A percentile compares a stretch with the other conserved stretches of the same genome.
These are phyloP conservation scores for Patiria pectinifera DNA, from an alignment of 53 echinoderm and acorn worm species.

Conservation along the genomic window DNA sequence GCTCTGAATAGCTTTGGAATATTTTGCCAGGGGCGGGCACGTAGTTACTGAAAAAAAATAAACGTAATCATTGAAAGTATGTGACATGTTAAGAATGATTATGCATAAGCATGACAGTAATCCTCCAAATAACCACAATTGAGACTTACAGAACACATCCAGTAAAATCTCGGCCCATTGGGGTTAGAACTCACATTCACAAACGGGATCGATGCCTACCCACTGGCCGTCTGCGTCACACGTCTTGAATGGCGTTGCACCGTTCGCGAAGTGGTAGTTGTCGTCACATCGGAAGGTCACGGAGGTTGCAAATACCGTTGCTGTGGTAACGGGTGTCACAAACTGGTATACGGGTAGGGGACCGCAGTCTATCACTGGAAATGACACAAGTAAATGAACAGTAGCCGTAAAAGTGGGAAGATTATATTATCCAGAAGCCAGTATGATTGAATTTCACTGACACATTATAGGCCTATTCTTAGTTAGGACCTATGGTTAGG, in stretches of 20 bases:
- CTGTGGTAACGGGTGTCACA: constrained; percentile 40
- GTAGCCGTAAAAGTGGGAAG: not conserved
- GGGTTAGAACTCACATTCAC: constrained; percentile 46
- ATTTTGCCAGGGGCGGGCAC: constrained; percentile 35
- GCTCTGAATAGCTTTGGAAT: constrained; percentile 24
- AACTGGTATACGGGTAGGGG: constrained; percentile 42
- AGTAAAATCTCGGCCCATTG: too few species aligned
- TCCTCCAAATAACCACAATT: too few species aligned
- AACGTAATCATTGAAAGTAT: not conserved
- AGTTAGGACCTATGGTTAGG: too few species aligned
- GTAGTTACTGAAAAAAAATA: constrained; percentile 14
- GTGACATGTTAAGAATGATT: not conserved
- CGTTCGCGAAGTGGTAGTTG: constrained; percentile 46
- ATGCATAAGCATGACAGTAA: not conserved
- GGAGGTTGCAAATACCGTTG: constrained; percentile 43
- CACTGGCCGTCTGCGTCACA: constrained; percentile 55
- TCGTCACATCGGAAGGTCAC: constrained; percentile 67
- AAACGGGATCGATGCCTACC: constrained; percentile 58
- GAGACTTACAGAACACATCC: too few species aligned
- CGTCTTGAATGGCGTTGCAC: constrained; percentile 45
- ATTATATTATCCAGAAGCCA: not conserved
- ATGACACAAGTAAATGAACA: not conserved
- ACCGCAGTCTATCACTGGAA: constrained; percentile 47
- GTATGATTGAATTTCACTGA: too few species aligned
- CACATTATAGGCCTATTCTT: too few species aligned